Base-by-base conservation (phyloP, 2,113 vertebrate genomes). In the Thomomys bottae region DNA sequence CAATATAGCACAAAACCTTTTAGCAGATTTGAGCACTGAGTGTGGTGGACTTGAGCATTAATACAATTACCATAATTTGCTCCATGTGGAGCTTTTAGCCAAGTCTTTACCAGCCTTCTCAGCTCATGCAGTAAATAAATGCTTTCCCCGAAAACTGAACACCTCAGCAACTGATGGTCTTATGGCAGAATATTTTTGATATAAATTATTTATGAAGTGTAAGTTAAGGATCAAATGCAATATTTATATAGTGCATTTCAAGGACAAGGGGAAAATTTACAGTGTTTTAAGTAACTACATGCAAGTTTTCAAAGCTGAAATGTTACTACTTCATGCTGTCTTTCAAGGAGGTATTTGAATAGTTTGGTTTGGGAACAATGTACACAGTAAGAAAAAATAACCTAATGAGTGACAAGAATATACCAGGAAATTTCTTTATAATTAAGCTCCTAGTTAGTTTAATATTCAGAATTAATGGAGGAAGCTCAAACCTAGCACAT, bases 191-290 rank as follows among this genome's bases (percentile, higher is more conserved):
- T 93, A 91, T 95, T 97, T 97, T 97, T 71, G 57, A 97, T 96
- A 91, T 98, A 95, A 97, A 98, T 98, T 97, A 98, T 98, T 97
- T 97, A 98, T 96, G 94, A 96, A 97, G 90, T 97, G 91, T 97
- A 97, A 97, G 95, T 96, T 97, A 97, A 95, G 92, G 95, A 94
- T 97, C 95, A 96, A 96, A 97, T 98, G 87, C 93, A 97, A 95
- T 97, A 98, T 98, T 98, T 97, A 97, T 98, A 96, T 90, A 76
- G 63, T 97, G 59, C 90, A 91, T 96, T 97, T 97, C 96, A 97
- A 98, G 97, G 97, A 95, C 97, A 95, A 80, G 42, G 81, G 90
- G 94, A 94, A 93, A 94, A 93, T 97, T 98, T 97, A 92, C 88
- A 95, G 30, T 96, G 96, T 96, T 95, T 75, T 96, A 96, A 96